phyloP scores from a whole-genome alignment of 2,888 invertebrate species.

The Apodemia duryi region DNA sequence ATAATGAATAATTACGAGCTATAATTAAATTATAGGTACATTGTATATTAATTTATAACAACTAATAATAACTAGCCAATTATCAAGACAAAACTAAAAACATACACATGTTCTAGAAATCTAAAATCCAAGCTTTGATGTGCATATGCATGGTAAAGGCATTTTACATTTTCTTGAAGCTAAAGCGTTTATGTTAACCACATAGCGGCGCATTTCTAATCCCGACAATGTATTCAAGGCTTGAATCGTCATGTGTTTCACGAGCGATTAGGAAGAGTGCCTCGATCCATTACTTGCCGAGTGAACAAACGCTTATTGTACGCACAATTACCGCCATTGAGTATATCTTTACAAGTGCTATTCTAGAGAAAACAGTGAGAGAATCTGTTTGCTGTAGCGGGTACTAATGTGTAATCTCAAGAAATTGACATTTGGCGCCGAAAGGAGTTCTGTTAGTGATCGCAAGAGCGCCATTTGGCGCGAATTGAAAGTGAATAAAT shows the following conservation, averaged over 20 bases:
- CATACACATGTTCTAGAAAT: too few species aligned
- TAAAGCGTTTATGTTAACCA: neutral
- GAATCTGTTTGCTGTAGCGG: slow-evolving; percentile 47
- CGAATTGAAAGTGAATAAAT: slow-evolving; percentile 52
- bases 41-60: too few species aligned
- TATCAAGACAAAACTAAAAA: too few species aligned
- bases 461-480: slow-evolving; percentile 54
- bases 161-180: neutral
- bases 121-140: too few species aligned
- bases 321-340: slow-evolving; percentile 49
- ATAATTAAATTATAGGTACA: too few species aligned
- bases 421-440: slow-evolving; percentile 69
- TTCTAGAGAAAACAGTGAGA: slow-evolving; percentile 30
- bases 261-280: slow-evolving; percentile 67
- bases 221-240: neutral
- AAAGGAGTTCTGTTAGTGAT: slow-evolving; percentile 54
- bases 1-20: too few species aligned
- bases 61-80: too few species aligned
- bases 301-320: slow-evolving; percentile 50
- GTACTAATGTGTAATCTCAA: slow-evolving; percentile 55
- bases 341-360: slow-evolving; percentile 39
- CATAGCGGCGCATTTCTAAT: slow-evolving; percentile 45
- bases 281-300: slow-evolving; percentile 59
- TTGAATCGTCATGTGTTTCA: slow-evolving; percentile 58
- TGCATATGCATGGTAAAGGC: neutral